Conservation (phyloP, 1,140 invertebrate species). For the Sminthurinus signatus region DNA sequence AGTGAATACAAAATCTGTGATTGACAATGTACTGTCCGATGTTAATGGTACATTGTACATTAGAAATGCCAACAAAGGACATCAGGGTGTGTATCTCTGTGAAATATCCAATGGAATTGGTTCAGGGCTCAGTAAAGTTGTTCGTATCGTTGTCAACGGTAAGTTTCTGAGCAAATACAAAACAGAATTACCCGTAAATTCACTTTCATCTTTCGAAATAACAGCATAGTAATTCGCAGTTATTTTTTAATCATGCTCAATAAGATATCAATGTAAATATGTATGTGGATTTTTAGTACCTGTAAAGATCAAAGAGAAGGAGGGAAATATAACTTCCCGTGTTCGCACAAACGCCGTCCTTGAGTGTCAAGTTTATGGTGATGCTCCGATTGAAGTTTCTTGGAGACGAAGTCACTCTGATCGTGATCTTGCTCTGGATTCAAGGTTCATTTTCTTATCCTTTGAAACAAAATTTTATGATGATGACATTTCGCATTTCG, state of each 20-base stretch:
- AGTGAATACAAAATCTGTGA: conserved; percentile 6
- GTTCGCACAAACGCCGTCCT: conserved; percentile 47
- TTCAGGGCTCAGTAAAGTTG: conserved; percentile 52
- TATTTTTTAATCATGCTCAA: too few species aligned
- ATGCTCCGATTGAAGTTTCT: conserved; percentile 48
- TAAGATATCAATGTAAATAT: too few species aligned
- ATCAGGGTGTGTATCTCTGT: conserved; percentile 55
- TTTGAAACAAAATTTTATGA: too few species aligned
- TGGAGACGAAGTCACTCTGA: conserved; percentile 44
- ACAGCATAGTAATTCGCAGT: too few species aligned
- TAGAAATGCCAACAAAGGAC: conserved; percentile 44
- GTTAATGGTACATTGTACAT: conserved; percentile 52
- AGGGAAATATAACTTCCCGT: conserved; percentile 42
- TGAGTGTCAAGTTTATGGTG: conserved; percentile 50
- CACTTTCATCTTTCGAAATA: too few species aligned
- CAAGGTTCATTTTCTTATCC: conserved; percentile 30
- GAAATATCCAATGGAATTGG: conserved; percentile 54
- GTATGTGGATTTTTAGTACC: too few species aligned
- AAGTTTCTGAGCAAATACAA: conserved; percentile 38
- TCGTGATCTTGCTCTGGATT: conserved; percentile 22
- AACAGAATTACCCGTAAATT: background rate
- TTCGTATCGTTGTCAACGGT: conserved; percentile 53
- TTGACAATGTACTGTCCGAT: conserved; percentile 34
- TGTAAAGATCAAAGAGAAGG: conserved; percentile 44
- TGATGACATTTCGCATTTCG: too few species aligned